Evolutionary conservation across 1,140 invertebrate genomes (phyloP), one percentile per base, ranked within the genome.

Genomic region (Solenopsis fugax): DNA sequence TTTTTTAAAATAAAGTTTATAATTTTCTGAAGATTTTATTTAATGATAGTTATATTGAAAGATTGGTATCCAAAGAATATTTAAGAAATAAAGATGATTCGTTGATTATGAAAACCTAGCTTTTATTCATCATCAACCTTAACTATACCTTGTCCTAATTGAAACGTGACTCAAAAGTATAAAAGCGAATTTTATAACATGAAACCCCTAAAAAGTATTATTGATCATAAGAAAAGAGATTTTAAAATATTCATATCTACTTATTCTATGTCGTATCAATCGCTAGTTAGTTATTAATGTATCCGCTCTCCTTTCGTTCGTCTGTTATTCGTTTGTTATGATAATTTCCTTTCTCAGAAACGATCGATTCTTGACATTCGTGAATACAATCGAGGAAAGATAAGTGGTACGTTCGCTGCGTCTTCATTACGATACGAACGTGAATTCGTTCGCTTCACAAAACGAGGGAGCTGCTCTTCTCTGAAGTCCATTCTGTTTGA

Each of bases 311-410:
- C n/a, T 52, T 50, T 34, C 0, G 3, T 6, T 6, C n/a, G 16
- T 16, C 16, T 41, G 52, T 9, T n/a, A 29, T 56, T 81, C 9
- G 16, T 12, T 29, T 29, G 29, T 29, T 29, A 62, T 73, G 18
- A 60, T 60, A 58, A 82, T 82, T 21, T 72, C 52, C 24, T 21
- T 73, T 24, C 5, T n/a, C 18, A 24, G 24, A 69, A 58, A 71
- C 21, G n/a, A 81, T 72, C 5, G 13, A 56, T 24, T 60, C 13
- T 12, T 73, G 18, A 34, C 3, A 34, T 60, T 58, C 41, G 10
- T 50, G 1, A n/a, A 16, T 4, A 12, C 18, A 48, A 65, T 77
- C 18, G 34, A 64, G 24, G 10, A 24, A 34, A 84, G 24, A 21
- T 48, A 58, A 34, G 41, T 48, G 29, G 12, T 6, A 29, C 64